Conservation (phyloP, 53 echinoderm and acorn worm genomes). For the Crossaster papposus region DNA sequence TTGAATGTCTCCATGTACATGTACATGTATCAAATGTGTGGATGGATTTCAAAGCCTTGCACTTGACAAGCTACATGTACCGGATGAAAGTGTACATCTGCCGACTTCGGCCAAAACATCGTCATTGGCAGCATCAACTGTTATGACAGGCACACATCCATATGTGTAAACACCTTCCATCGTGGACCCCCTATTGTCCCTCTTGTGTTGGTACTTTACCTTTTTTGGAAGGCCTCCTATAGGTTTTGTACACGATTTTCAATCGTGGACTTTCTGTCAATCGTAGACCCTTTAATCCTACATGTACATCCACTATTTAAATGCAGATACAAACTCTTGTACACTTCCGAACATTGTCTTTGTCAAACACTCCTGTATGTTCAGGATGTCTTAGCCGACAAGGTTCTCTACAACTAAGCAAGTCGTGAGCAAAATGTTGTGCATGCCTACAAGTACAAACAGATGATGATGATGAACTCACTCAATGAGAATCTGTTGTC, state of each 20-base stretch:
- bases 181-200: too few species aligned
- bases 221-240: too few species aligned
- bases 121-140: too few species aligned
- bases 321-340: too few species aligned
- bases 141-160: too few species aligned
- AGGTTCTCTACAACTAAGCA: too few species aligned
- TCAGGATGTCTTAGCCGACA: neutral
- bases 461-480: constrained; percentile 33
- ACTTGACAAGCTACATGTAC: neutral
- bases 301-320: neutral
- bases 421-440: neutral
- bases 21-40: neutral
- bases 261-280: too few species aligned
- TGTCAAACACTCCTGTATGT: neutral
- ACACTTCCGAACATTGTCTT: neutral
- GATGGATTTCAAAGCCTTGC: neutral
- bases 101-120: too few species aligned
- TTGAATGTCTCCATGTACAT: neutral
- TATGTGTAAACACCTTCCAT: too few species aligned
- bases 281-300: neutral
- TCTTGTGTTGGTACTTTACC: too few species aligned
- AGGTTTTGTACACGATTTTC: too few species aligned
- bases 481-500: constrained; percentile 55
- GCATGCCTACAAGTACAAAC: neutral
- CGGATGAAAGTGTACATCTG: too few species aligned